A percentile compares a stretch with the other conserved stretches of the same genome.
Evolutionary conservation across 2,113 vertebrate genomes (phyloP).

Genomic region (Lycocorax pyrrhopterus): DNA sequence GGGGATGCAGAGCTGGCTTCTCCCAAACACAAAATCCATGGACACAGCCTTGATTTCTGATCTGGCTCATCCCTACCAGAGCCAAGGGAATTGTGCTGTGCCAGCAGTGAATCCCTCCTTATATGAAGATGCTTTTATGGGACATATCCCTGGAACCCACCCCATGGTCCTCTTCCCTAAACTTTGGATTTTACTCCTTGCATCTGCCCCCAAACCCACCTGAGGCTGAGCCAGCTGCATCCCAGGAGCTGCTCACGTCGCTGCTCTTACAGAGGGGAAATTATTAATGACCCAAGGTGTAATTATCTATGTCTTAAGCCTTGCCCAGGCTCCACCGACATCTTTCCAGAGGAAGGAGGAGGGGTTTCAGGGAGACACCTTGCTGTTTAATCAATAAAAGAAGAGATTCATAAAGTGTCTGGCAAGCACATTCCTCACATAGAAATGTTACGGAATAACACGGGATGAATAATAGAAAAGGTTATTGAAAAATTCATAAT

Average conservation of each 20-base stretch:
- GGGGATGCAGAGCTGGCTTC: background rate
- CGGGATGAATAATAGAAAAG: slow-evolving; percentile 92
- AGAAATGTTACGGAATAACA: slow-evolving; percentile 87
- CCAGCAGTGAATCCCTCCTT: background rate
- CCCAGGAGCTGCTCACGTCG: background rate
- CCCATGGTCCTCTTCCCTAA: background rate
- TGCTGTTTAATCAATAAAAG: slow-evolving; percentile 90
- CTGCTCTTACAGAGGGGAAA: background rate
- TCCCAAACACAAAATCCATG: accelerated
- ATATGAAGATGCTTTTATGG: background rate
- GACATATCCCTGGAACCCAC: background rate
- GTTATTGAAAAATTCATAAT: slow-evolving; percentile 90
- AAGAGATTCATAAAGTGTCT: slow-evolving; percentile 82
- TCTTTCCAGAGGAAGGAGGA: slow-evolving; percentile 22
- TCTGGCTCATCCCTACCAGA: background rate
- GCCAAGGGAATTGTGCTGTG: background rate
- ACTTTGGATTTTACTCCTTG: background rate
- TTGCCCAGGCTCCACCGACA: background rate
- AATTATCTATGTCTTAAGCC: slow-evolving; percentile 22
- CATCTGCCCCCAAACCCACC: background rate
- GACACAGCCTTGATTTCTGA: background rate
- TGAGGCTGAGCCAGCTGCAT: background rate
- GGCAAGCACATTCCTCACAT: slow-evolving; percentile 77
- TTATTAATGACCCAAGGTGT: slow-evolving; percentile 56
- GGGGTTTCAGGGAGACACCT: slow-evolving; percentile 70